phyloP scores from a whole-genome alignment of 2,113 vertebrate species.

The Rhipidura dahli region DNA sequence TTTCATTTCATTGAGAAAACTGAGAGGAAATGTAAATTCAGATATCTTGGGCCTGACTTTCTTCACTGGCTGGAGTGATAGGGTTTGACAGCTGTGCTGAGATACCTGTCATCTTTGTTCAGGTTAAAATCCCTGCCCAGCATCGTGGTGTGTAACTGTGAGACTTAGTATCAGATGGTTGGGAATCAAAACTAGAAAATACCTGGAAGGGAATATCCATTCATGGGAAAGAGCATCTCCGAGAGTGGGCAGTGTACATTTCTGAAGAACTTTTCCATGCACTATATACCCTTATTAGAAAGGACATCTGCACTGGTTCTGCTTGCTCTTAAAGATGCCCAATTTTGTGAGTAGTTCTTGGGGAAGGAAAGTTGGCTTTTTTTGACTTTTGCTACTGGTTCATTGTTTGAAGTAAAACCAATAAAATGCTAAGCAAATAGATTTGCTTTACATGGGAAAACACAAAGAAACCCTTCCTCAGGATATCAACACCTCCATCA shows the following conservation, averaged over 20 bases:
- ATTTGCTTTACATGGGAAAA: background rate
- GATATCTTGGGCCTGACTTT: background rate
- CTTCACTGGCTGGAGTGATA: background rate
- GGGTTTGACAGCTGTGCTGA: background rate
- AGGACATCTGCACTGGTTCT: background rate
- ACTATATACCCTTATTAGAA: background rate
- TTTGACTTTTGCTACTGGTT: background rate
- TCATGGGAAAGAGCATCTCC: background rate
- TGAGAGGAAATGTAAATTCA: background rate
- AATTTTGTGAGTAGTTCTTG: background rate
- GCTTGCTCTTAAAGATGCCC: background rate
- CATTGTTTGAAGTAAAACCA: background rate
- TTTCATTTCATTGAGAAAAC: slow-evolving; percentile 11
- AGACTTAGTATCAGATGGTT: background rate
- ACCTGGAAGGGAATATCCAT: background rate
- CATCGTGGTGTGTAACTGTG: background rate
- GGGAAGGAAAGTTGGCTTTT: background rate
- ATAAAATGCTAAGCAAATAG: background rate
- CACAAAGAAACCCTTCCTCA: background rate
- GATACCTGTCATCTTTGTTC: background rate
- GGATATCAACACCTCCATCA: background rate
- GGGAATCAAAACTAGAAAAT: background rate
- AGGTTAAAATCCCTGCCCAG: background rate
- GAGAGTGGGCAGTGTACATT: rapidly evolving
- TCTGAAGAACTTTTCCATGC: background rate